Percentiles rank a stretch among this genome's conserved stretches.
Conservation (phyloP, 1,140 invertebrate species). For the Akabosia matsudoensis region DNA sequence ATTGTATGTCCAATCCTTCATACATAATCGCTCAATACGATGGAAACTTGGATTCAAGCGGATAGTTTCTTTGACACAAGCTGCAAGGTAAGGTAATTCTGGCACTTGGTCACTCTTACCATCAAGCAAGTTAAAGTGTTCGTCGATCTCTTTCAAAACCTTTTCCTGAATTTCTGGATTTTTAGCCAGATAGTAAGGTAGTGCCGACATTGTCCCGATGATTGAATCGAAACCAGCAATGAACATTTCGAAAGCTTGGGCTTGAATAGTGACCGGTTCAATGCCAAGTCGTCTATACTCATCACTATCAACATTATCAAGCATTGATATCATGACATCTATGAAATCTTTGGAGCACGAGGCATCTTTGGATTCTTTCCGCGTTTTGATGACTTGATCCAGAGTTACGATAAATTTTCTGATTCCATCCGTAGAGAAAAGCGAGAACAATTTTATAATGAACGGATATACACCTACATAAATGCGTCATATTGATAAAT, state of each 20-base stretch:
- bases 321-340: conserved; percentile 27
- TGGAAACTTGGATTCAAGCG: conserved; percentile 35
- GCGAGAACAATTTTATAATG: conserved; percentile 17
- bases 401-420: conserved; percentile 12
- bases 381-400: not conserved
- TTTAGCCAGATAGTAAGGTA: conserved; percentile 59
- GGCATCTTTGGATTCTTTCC: not conserved
- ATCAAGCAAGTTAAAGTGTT: not conserved
- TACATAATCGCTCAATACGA: conserved; percentile 21
- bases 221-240: conserved; percentile 36
- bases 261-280: conserved; percentile 22
- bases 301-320: conserved; percentile 26
- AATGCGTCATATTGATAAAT: no score
- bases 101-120: not conserved
- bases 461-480: conserved; percentile 39
- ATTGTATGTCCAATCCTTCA: conserved; percentile 32
- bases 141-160: conserved; percentile 66
- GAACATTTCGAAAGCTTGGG: conserved; percentile 35
- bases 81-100: conserved; percentile 45
- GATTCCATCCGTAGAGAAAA: conserved; percentile 5
- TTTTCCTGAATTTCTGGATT: conserved; percentile 66
- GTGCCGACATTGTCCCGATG: conserved; percentile 17
- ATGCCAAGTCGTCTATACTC: conserved; percentile 37
- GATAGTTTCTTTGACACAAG: conserved; percentile 38
- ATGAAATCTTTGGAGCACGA: conserved; percentile 30